Evolutionary conservation across 2,113 vertebrate genomes (phyloP).

Genomic region (Nestor notabilis): DNA sequence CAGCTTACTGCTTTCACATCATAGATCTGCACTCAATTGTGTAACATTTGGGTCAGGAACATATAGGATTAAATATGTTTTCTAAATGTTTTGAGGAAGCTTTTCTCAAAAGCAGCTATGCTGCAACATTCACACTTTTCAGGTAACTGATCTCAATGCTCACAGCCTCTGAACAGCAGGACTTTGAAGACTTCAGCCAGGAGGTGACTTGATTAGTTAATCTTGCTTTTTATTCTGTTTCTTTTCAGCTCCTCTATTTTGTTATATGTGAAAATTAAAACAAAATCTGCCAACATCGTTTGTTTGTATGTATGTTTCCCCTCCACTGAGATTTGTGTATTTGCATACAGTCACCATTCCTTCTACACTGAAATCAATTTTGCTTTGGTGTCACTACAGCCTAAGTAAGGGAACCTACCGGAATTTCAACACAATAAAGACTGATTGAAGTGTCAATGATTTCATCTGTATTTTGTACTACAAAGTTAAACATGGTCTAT

Average conservation of each 20-base stretch:
- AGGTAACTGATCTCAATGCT: neutral
- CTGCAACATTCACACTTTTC: neutral
- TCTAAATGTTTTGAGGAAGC: constrained; percentile 8
- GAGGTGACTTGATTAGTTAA: constrained; percentile 7
- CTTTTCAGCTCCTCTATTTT: neutral
- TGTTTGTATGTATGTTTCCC: neutral
- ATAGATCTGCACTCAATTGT: neutral
- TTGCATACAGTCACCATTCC: neutral
- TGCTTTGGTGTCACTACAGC: constrained; percentile 57
- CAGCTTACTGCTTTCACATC: constrained; percentile 11
- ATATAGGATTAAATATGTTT: constrained; percentile 33
- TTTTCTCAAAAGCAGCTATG: constrained; percentile 4
- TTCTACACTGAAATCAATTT: constrained; percentile 55
- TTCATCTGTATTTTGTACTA: constrained; percentile 68
- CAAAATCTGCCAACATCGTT: neutral
- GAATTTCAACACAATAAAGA: constrained; percentile 61
- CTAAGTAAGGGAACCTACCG: constrained; percentile 47
- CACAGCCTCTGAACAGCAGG: neutral
- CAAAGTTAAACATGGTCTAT: constrained; percentile 61
- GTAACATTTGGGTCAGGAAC: constrained; percentile 36
- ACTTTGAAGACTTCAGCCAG: constrained; percentile 5
- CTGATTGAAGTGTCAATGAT: constrained; percentile 73
- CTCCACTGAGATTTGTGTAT: constrained; percentile 25
- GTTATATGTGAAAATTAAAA: constrained; percentile 36
- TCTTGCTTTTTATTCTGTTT: neutral